These are phyloP conservation scores for Ectobius pallidus DNA, from an alignment of 2,888 invertebrate species.

Conservation along the genomic window DNA sequence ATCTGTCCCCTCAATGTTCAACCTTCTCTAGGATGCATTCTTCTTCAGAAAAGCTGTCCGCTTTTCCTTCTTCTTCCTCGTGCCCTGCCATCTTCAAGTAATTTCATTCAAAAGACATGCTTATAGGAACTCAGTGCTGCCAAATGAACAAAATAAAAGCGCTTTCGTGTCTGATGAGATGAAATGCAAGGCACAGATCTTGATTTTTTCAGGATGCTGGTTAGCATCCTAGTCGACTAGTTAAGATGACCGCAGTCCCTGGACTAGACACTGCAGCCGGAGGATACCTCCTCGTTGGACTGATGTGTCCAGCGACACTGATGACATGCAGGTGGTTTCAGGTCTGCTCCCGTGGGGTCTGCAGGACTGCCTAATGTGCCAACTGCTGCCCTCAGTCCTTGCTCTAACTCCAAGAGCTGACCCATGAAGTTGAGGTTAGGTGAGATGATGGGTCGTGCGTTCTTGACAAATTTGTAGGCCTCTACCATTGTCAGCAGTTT, in stretches of 20 bases:
- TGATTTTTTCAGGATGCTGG: background rate
- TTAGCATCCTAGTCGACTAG: background rate
- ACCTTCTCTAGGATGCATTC: no score
- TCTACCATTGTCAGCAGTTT: constrained; percentile 82
- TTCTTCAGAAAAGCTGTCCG: background rate
- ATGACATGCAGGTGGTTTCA: constrained; percentile 49
- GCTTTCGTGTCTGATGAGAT: background rate
- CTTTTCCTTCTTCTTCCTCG: no score
- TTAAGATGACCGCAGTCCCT: background rate
- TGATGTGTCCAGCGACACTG: constrained; percentile 61
- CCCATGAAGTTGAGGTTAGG: constrained; percentile 95
- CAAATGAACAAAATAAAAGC: background rate
- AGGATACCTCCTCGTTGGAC: constrained; percentile 59
- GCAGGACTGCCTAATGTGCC: background rate
- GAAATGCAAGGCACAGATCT: constrained; percentile 1
- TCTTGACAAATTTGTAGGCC: constrained; percentile 86
- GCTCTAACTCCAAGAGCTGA: constrained; percentile 84
- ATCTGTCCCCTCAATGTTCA: no score
- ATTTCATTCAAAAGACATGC: background rate
- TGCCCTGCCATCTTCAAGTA: background rate
- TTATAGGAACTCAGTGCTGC: constrained; percentile 2
- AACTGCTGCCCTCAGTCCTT: constrained; percentile 57
- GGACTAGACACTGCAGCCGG: constrained; percentile 62
- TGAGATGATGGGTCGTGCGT: constrained; percentile 86
- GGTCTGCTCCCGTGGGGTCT: background rate